Evolutionary conservation across 2,797 vertebrate species (phyloP).

Genomic region (Galagoides demidoff): DNA sequence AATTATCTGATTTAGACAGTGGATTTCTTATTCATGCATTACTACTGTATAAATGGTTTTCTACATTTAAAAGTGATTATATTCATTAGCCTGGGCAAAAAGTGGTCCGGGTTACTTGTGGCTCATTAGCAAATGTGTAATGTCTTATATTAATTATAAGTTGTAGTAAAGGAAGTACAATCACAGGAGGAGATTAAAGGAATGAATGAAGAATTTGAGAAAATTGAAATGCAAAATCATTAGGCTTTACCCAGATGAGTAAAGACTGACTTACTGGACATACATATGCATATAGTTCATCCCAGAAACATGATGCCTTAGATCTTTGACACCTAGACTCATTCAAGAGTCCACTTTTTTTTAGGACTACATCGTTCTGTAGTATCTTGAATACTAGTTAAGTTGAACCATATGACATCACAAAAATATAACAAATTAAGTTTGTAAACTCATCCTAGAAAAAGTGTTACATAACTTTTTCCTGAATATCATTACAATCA

Average conservation of each 20-base stretch:
- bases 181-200: neutral
- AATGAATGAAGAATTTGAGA: neutral
- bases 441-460: too few species aligned
- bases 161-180: neutral
- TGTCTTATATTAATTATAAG: neutral
- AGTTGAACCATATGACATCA: neutral
- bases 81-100: neutral
- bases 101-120: neutral
- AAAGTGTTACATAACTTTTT: too few species aligned
- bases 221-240: neutral
- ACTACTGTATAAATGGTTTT: neutral
- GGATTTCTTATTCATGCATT: neutral
- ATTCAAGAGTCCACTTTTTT: neutral
- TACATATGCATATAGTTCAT: neutral
- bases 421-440: neutral
- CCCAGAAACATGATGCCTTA: neutral
- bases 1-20: neutral
- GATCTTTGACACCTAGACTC: neutral
- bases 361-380: neutral
- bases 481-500: too few species aligned
- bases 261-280: neutral
- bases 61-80: neutral
- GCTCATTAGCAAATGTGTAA: neutral
- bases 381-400: neutral
- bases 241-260: neutral